Evolutionary conservation across 35 echinoderm and acorn worm species (phyloP).

Genomic region (Ophiothrix spiculata): DNA sequence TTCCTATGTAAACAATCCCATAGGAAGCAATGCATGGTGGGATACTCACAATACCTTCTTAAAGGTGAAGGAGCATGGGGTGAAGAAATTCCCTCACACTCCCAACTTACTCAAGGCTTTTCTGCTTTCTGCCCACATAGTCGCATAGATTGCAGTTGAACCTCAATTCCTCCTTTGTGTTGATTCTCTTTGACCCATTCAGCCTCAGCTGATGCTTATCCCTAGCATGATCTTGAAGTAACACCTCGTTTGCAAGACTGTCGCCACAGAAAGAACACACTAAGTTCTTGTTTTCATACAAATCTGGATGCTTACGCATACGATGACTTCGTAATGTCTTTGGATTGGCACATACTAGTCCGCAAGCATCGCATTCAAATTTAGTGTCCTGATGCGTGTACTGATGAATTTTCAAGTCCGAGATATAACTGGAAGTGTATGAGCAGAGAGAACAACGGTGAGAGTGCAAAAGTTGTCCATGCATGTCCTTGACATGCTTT

Average conservation of each 20-base stretch:
- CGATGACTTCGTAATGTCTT: conserved; percentile 85
- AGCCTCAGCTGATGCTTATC: conserved; percentile 73
- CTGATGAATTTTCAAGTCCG: conserved; percentile 78
- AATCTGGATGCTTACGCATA: conserved; percentile 61
- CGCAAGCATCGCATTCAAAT: conserved; percentile 81
- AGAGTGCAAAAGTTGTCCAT: conserved; percentile 62
- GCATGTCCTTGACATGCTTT: conserved; percentile 59
- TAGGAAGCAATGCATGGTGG: no score
- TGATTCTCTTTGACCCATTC: conserved; percentile 41
- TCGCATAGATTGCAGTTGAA: conserved; percentile 66
- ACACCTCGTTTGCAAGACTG: conserved; percentile 70
- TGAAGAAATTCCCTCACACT: no score
- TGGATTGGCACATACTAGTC: conserved; percentile 58
- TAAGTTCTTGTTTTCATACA: conserved; percentile 73
- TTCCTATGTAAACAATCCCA: no score
- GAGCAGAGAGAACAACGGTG: conserved; percentile 77
- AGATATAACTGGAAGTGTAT: conserved; percentile 67
- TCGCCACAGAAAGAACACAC: conserved; percentile 53
- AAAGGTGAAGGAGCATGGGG: no score
- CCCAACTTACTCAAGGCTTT: conserved; percentile 45
- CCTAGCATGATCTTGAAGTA: conserved; percentile 82
- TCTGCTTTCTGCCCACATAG: conserved; percentile 83
- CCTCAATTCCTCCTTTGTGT: conserved; percentile 31
- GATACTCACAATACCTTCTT: no score
- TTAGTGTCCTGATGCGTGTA: conserved; percentile 64